Base-by-base conservation (phyloP, 2,113 vertebrate species). In the Forbesichthys papilliferus region DNA sequence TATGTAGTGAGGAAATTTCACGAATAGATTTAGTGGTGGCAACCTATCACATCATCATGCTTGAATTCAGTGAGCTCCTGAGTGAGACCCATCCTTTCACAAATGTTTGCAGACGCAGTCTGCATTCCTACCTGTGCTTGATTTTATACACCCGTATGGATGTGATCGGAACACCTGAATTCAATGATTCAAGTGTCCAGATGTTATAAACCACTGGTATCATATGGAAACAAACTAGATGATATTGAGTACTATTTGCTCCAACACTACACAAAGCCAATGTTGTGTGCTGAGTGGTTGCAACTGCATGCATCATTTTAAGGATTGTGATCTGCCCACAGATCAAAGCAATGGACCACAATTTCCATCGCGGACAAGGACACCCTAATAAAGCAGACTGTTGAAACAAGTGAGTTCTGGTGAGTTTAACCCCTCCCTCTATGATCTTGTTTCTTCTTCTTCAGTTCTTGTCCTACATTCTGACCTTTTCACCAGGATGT, bases 341-440 rank as follows among this genome's bases (percentile, higher is more conserved):
- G 95, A 20, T 95, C 95, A 75, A 91, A 95, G 8, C 94, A 96
- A 66, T 99, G 97, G 98, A 89, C 86, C 11, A 92, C 92, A 5
- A 88, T 99, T 65, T 92, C 94, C 0, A 88, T 90, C 47, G 87
- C 77, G 2, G 96, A 98, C 78, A 95, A 92, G 73, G 88, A 90
- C 12, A 96, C 95, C 62, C 78, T 98, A 33, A 95, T 95, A 71
- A 94, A 96, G 68, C 93, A 94, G 68, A 93, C 95, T 0, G 73
- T 82, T 0, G 95, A 96, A 69, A 81, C 92, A 46, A 98, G 98
- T 42, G 98, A 99, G 82, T 99, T 98, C 87, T 99, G 98, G 98
- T 99, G 84, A 88, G 90, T 81, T 11, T 4, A 78, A 78, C 10
- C n/a, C 18, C 42, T 11, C 27, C 16, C 16, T 58, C 9, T 3